Evolutionary conservation across 1,140 invertebrate genomes (phyloP).

Genomic region (Temnothorax curvispinosus): DNA sequence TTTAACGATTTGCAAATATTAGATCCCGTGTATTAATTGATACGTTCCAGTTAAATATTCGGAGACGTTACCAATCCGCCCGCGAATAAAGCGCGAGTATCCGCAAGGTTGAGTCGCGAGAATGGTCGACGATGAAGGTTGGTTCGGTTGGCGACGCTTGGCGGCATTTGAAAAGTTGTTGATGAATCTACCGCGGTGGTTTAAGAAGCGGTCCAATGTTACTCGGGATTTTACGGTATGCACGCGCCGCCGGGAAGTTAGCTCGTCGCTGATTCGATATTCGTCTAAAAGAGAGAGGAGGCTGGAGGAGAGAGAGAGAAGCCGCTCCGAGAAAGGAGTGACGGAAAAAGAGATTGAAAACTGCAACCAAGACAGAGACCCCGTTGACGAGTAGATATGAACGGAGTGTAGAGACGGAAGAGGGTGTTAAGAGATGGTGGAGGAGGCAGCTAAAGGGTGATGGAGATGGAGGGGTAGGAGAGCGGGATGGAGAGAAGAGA

Average conservation of each 20-base stretch:
- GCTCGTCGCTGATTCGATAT: conserved; percentile 48
- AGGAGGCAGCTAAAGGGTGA: conserved; percentile 67
- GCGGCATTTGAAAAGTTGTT: conserved; percentile 41
- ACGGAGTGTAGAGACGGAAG: conserved; percentile 59
- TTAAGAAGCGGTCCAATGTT: conserved; percentile 39
- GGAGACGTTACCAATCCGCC: background rate
- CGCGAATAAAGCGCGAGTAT: conserved; percentile 3
- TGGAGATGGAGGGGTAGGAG: conserved; percentile 62
- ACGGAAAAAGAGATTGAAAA: conserved; percentile 68
- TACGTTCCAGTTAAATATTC: conserved; percentile 3
- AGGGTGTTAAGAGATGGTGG: conserved; percentile 69
- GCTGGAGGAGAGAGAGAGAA: conserved; percentile 34
- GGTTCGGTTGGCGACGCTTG: conserved; percentile 23
- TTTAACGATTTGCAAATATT: background rate
- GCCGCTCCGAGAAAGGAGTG: conserved; percentile 7
- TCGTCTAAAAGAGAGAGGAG: conserved; percentile 54
- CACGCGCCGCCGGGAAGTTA: conserved; percentile 3
- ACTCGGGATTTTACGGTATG: conserved; percentile 28
- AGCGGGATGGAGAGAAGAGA: conserved; percentile 57
- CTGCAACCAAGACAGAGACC: conserved; percentile 73
- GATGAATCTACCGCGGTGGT: conserved; percentile 32
- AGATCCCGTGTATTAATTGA: background rate
- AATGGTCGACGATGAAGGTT: conserved; percentile 44
- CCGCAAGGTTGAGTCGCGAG: conserved; percentile 15
- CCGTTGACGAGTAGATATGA: conserved; percentile 69